A percentile compares a stretch with the other conserved stretches of the same genome.
Evolutionary conservation across 2,113 vertebrate species (phyloP).

Genomic region (Hydrolagus affinis): DNA sequence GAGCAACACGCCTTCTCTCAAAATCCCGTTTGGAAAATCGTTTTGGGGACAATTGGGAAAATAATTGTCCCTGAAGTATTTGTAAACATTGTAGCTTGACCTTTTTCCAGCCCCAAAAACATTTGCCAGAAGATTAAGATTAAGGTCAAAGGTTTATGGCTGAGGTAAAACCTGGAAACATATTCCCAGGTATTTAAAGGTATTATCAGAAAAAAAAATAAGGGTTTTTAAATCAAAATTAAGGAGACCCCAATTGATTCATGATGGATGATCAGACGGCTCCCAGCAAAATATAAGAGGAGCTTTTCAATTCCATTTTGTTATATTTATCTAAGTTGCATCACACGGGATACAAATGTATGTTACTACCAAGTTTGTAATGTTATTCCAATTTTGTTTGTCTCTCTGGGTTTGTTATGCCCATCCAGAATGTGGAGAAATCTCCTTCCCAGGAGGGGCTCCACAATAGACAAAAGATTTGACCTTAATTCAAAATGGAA

Average conservation of each 20-base stretch:
- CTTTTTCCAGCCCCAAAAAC: background rate
- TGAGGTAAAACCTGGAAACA: background rate
- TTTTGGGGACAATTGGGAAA: no score
- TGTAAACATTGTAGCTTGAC: background rate
- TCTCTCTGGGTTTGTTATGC: no score
- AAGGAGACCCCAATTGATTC: background rate
- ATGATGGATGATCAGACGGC: no score
- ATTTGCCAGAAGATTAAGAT: background rate
- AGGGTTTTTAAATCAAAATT: background rate
- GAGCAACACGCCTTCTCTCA: background rate
- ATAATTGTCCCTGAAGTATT: constrained; percentile 2
- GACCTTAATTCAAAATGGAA: background rate
- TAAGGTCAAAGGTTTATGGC: constrained; percentile 1
- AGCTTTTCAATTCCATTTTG: background rate
- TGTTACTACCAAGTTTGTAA: no score
- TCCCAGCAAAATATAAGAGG: background rate
- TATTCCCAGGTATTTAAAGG: background rate
- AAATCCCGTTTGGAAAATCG: background rate
- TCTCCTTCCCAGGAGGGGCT: no score
- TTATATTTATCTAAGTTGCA: no score
- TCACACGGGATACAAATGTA: no score
- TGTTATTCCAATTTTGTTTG: no score
- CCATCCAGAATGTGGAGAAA: no score
- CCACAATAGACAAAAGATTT: background rate
- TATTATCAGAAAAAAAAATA: background rate